These are phyloP conservation scores for Diploptera punctata DNA, from an alignment of 2,888 invertebrate species.

Conservation along the genomic window DNA sequence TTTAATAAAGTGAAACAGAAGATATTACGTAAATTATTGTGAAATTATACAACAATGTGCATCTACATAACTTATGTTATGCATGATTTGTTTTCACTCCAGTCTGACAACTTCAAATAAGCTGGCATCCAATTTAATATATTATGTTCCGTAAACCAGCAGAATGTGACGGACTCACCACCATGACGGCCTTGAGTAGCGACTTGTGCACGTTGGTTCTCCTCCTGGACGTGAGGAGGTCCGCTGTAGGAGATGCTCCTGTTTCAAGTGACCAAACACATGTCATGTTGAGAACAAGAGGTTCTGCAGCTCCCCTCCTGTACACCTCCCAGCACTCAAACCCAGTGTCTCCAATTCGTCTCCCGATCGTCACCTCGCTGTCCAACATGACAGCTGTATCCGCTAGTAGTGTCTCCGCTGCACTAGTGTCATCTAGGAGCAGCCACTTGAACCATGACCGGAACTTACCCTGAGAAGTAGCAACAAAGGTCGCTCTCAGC, in stretches of 20 bases:
- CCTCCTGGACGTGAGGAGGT: background rate
- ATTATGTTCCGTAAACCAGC: background rate
- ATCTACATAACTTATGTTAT: too few relatives aligned
- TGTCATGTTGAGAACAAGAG: background rate
- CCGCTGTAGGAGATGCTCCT: background rate
- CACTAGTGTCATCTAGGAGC: background rate
- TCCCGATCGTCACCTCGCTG: background rate
- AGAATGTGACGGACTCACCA: background rate
- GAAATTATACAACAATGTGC: too few relatives aligned
- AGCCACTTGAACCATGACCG: background rate
- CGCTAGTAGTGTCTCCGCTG: background rate
- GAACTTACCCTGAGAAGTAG: background rate
- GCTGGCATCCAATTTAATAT: too few relatives aligned
- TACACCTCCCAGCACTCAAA: background rate
- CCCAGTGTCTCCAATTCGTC: background rate
- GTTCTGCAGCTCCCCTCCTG: background rate
- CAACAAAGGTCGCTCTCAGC: too few relatives aligned
- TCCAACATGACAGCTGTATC: background rate
- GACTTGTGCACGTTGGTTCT: background rate
- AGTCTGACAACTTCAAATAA: too few relatives aligned
- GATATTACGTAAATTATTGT: too few relatives aligned
- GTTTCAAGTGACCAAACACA: background rate
- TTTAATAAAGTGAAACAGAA: too few relatives aligned
- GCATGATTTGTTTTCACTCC: too few relatives aligned
- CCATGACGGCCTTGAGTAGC: conserved; percentile 3